phyloP scores from a whole-genome alignment of 1,140 invertebrate species.

The Ooceraea biroi region DNA sequence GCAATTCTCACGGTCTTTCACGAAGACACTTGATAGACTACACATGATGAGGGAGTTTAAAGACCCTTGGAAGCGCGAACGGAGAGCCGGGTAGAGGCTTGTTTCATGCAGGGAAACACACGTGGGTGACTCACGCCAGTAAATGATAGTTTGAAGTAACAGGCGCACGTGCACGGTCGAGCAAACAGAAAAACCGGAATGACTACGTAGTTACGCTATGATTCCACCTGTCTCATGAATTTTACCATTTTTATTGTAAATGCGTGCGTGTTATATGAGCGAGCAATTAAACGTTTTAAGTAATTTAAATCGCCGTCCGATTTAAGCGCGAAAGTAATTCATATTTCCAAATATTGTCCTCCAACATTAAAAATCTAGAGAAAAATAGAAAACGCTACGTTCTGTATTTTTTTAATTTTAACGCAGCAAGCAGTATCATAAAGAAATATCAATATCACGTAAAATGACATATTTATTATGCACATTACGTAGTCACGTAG shows the following conservation, averaged over 20 bases:
- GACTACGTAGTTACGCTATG: not conserved
- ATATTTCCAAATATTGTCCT: not conserved
- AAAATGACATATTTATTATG: constrained; percentile 42
- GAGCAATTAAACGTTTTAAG: not conserved
- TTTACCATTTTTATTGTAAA: not conserved
- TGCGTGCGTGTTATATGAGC: not conserved
- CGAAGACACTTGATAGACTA: constrained; percentile 53
- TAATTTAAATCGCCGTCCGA: not conserved
- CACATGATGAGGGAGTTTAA: constrained; percentile 76
- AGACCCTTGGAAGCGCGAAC: constrained; percentile 70
- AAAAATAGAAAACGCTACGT: not conserved
- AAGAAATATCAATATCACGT: constrained; percentile 32
- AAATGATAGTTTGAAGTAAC: constrained; percentile 71
- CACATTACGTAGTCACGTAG: constrained; percentile 41
- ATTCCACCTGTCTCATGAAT: not conserved
- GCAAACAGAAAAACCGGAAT: constrained; percentile 6
- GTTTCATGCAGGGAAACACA: constrained; percentile 63
- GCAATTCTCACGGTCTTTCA: constrained; percentile 63
- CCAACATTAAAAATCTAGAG: too few relatives aligned
- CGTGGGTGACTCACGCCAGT: constrained; percentile 75
- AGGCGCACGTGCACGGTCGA: constrained; percentile 40
- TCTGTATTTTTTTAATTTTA: not conserved
- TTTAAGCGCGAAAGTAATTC: not conserved
- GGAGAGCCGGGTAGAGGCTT: constrained; percentile 48
- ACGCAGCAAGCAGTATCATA: not conserved